phyloP scores from a whole-genome alignment of 1,140 invertebrate species.

The Brachionus calyciflorus region DNA sequence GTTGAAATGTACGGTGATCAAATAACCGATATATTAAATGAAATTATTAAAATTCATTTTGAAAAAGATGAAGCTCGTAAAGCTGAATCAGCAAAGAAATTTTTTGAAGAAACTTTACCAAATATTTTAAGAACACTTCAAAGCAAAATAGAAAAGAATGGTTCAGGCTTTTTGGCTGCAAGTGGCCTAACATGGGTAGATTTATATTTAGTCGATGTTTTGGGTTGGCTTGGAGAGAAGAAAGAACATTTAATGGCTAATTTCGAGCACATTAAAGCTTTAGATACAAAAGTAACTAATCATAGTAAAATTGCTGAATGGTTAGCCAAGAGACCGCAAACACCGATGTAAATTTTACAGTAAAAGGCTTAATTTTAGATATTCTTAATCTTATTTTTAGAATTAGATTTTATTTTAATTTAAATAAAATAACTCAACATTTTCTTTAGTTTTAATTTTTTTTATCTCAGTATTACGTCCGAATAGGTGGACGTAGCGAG shows the following conservation, averaged over 20 bases:
- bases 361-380: too few species aligned
- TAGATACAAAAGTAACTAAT: background rate
- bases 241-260: background rate
- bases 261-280: background rate
- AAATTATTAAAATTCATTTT: conserved; percentile 33
- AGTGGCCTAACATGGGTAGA: conserved; percentile 19
- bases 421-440: too few species aligned
- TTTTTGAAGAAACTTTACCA: background rate
- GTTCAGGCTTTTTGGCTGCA: conserved; percentile 25
- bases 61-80: conserved; percentile 45
- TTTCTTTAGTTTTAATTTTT: too few species aligned
- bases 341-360: conserved; percentile 22
- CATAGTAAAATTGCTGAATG: background rate
- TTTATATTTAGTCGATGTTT: conserved; percentile 12
- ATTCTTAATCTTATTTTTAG: too few species aligned
- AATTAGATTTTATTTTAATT: too few species aligned
- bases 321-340: background rate
- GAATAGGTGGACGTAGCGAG: too few species aligned
- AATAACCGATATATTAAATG: conserved; percentile 22
- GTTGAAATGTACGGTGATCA: conserved; percentile 42
- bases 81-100: background rate
- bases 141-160: background rate
- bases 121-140: conserved; percentile 6
- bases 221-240: background rate
- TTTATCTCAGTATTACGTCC: too few species aligned